Base-by-base conservation (phyloP, 2,888 invertebrate species). In the Adelognathus sp. region DNA sequence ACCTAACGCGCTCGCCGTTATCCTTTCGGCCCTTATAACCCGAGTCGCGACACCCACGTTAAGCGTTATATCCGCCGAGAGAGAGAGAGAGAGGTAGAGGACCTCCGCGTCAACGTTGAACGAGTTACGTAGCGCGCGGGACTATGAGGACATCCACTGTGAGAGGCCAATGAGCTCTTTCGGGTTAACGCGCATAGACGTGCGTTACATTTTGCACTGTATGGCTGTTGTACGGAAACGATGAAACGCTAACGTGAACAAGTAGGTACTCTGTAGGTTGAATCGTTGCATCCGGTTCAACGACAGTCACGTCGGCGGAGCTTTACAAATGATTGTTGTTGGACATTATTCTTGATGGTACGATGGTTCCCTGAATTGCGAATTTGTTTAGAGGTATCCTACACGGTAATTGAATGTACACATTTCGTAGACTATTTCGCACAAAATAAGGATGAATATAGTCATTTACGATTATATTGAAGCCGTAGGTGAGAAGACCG, bases 51-150 rank as follows among this genome's bases (percentile, higher is more conserved):
- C 67, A 39, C 16, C 5, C 67, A 11, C 67, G 39, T 54, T 76
- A 75, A 77, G 80, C 79, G 81, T 80, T 81, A 83, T 79, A 83
- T 80, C 52, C 80, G 69, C 64, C 77, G 77, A n/a, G n/a, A n/a
- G n/a, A n/a, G n/a, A n/a, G n/a, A n/a, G n/a, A n/a, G n/a, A n/a
- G n/a, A n/a, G n/a, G n/a, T n/a, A n/a, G n/a, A n/a, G n/a, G n/a
- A n/a, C n/a, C 71, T 52, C 73, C 69, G 81, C 76, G 77, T 76
- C 77, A 77, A 39, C 67, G 70, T 61, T 41, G 29, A 67, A 67
- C 67, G 41, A 54, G 54, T 67, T 64, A 66, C 74, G 71, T 66
- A n/a, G n/a, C n/a, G n/a, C 52, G 61, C 83, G 84, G 27, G 69
- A 81, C 77, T 75, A 82, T 77, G n/a, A n/a, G n/a, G 81, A 82